Evolutionary conservation across 2,888 invertebrate species (phyloP), one percentile per base, ranked within the genome.

Genomic region (Deroplatys truncata): DNA sequence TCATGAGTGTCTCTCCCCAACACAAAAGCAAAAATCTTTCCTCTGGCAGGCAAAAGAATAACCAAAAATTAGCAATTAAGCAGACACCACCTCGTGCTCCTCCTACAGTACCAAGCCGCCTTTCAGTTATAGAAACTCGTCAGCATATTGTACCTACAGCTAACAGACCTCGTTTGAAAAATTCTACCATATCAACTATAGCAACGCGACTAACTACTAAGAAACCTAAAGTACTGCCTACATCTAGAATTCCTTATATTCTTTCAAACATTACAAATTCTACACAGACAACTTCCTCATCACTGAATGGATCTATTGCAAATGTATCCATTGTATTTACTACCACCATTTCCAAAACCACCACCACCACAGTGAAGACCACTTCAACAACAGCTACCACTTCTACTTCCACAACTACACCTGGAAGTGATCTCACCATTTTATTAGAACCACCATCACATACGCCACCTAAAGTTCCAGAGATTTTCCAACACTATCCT

Each of bases 401-500:
- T 35, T 28, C 85, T 35, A 29, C 85, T 31, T 72, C 84, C 28
- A 85, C 84, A 28, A 88, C 43, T 82, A 72, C 88, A 5, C 87
- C 84, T 49, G 86, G 28, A 82, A 89, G 89, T 72, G 88, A 89
- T 43, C 90, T 84, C 28, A 88, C 82, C 72, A 88, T 89, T 84
- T 88, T 90, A 20, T 89, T 90, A 56, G 90, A 89, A 84, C 88
- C 89, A 28, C 89, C 86, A 72, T 89, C 90, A 20, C 49, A 84
- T 82, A 84, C 82, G 56, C 88, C 85, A 49, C 93, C 93, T 88
- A 95, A 96, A 93, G 96, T 96, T 93, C 96, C 96, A 29, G 95
- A 95, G 92, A 94, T 96, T 89, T 97, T 96, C 93, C 96, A 96
- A 93, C 95, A 96, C 92, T 97, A 97, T 93, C 95, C 96, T 91